Evolutionary conservation across 1,140 invertebrate species (phyloP), one percentile per base, ranked within the genome.

Genomic region (Sipha flava): DNA sequence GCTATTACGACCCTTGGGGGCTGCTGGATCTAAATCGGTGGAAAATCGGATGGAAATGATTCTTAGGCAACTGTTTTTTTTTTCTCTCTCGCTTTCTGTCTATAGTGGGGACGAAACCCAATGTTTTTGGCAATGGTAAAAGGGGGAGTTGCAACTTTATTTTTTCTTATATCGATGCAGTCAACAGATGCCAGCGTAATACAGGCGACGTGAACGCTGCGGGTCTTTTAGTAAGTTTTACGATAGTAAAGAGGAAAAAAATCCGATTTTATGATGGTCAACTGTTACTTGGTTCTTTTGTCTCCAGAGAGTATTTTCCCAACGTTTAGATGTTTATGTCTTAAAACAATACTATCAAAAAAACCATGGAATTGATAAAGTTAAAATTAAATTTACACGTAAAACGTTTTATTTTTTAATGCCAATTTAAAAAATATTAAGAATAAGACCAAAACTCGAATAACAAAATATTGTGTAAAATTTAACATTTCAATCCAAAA

Each of bases 41-140:
- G 73, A 37, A 77, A 77, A 77, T 77, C 49, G 73, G 47, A 77
- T 37, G 72, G 72, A 75, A 57, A 57, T 57, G 73, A 77, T 77
- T 57, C 47, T 77, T 77, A 37, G 40, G 66, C 66, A 21, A 29
- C 66, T 70, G 66, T 70, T 70, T 52, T 26, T 47, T 47, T 47
- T 70, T 10, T 45, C 40, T 64, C 34, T 70, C 26, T 70, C 43
- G 14, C 16, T 52, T 73, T 73, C 21, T 9, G 16, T 52, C 45
- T 37, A n/a, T 26, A 31, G 29, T 34, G 23, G 47, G 47, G 47
- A 47, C 29, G 18, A 14, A 52, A 52, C 18, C 21, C 31, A 16
- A n/a, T 75, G 49, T 54, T 75, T 75, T 75, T 21, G 72, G 72
- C 72, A 57, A 75, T 75, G 31, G 49, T 9, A 40, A 54, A 54